Conservation (phyloP, 2,797 vertebrate species). For the Simalia tracyae region DNA sequence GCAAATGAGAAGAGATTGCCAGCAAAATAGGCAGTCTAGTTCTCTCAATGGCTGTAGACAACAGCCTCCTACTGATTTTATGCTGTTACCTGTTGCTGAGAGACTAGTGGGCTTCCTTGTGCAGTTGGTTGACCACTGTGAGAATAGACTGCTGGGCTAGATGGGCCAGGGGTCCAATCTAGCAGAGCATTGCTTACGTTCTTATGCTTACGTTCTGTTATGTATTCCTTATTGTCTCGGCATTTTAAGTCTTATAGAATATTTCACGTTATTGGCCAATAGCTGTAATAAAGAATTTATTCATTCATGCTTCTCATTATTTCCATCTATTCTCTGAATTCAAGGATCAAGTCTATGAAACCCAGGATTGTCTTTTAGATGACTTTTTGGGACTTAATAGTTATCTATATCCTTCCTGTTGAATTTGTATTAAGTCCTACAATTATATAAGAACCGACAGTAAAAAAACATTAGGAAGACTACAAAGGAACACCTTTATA, state of each 20-base stretch:
- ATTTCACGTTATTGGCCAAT: neutral
- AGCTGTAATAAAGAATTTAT: neutral
- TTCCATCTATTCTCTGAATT: too few relatives aligned
- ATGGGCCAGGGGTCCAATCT: neutral
- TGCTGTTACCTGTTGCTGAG: neutral
- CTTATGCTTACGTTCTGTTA: neutral
- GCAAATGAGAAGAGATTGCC: neutral
- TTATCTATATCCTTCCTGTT: neutral
- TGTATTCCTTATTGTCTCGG: neutral
- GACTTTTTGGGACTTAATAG: too few relatives aligned
- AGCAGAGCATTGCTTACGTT: neutral
- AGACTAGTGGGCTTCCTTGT: neutral
- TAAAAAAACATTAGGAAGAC: too few relatives aligned
- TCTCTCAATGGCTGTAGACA: neutral
- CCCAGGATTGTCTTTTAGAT: neutral
- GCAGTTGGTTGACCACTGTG: neutral
- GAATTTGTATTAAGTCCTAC: neutral
- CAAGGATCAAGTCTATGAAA: too few relatives aligned
- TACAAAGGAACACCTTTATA: neutral
- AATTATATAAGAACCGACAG: neutral
- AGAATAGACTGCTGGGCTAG: neutral
- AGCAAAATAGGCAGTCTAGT: neutral
- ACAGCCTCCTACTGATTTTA: neutral
- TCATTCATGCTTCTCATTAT: neutral
- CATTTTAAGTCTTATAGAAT: neutral